Conservation (phyloP, 2,113 vertebrate species). For the Semnornis frantzii region DNA sequence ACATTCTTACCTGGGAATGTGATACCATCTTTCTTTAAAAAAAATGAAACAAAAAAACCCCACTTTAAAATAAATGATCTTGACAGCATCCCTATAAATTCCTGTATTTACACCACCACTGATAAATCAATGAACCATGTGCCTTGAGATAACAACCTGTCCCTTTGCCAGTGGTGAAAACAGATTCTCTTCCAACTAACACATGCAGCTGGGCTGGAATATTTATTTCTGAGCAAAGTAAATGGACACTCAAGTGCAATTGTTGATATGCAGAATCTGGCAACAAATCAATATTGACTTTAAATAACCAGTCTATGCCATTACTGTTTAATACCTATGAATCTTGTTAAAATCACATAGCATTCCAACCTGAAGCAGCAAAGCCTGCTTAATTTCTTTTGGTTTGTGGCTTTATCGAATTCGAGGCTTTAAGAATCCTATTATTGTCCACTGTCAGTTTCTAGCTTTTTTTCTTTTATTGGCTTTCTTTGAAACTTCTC, state of each 20-base stretch:
- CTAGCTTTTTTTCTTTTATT: constrained; percentile 28
- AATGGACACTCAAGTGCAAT: constrained; percentile 35
- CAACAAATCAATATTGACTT: constrained; percentile 60
- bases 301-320: constrained; percentile 30
- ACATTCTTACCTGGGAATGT: neutral
- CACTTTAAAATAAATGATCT: constrained; percentile 33
- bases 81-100: constrained; percentile 42
- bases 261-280: constrained; percentile 52
- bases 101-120: constrained; percentile 27
- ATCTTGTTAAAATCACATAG: constrained; percentile 32
- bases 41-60: neutral
- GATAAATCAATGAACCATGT: constrained; percentile 56
- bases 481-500: constrained; percentile 6
- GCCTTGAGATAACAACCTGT: constrained; percentile 46
- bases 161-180: constrained; percentile 50
- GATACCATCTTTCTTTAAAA: neutral
- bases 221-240: constrained; percentile 65
- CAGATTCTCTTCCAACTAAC: constrained; percentile 23
- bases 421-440: constrained; percentile 42
- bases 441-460: constrained; percentile 19
- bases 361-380: neutral
- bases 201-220: constrained; percentile 30
- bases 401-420: constrained; percentile 44
- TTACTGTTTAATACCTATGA: constrained; percentile 46
- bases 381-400: constrained; percentile 29